Conservation (phyloP, 2,113 vertebrate species). For the Alligator mississippiensis region DNA sequence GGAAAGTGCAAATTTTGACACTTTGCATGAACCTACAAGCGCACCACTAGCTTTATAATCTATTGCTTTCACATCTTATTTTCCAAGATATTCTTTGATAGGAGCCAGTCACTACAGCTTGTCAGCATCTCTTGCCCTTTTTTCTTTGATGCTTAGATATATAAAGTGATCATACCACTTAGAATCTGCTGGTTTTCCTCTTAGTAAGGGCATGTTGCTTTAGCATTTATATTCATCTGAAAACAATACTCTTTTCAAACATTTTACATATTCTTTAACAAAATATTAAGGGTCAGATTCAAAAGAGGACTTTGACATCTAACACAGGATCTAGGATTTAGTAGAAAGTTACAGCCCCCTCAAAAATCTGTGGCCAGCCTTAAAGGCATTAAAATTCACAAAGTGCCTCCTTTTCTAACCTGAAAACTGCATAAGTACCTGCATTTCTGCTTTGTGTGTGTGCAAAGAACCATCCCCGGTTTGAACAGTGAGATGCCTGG, state of each 20-base stretch:
- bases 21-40: not conserved
- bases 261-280: not conserved
- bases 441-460: too few species aligned
- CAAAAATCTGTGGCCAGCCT: too few species aligned
- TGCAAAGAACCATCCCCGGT: too few species aligned
- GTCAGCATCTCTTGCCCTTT: not conserved
- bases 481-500: too few species aligned
- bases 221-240: not conserved
- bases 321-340: too few species aligned
- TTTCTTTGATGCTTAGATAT: not conserved
- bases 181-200: not conserved
- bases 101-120: not conserved
- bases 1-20: constrained; percentile 5
- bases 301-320: not conserved
- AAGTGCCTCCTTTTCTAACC: too few species aligned
- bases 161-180: not conserved
- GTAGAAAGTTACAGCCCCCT: too few species aligned
- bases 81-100: not conserved
- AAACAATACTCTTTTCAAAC: not conserved
- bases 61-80: not conserved
- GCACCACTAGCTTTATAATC: not conserved
- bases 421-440: too few species aligned
- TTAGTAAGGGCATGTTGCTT: not conserved
- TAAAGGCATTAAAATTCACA: too few species aligned
- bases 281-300: not conserved